Conservation (phyloP, 1,140 invertebrate species). For the Cydia amplana region DNA sequence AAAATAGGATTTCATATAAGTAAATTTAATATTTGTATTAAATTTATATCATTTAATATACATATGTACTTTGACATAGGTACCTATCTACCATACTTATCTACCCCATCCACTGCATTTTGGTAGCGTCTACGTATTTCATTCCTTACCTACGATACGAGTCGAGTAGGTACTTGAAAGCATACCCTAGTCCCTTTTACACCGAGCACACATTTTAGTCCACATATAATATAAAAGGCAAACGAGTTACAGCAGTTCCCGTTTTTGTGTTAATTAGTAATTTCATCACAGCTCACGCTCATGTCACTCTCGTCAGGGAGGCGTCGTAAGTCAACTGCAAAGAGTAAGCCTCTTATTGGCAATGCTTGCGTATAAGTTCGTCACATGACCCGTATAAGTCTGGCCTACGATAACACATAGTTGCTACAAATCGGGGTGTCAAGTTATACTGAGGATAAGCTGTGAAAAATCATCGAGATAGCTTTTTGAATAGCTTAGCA, state of each 20-base stretch:
- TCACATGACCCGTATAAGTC: not conserved
- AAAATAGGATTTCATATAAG: too few species aligned
- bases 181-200: not conserved
- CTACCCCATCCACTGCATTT: not conserved
- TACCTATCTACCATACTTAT: not conserved
- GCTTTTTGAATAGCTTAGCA: not conserved
- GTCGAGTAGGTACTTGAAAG: conserved; percentile 5
- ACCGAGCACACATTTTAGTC: not conserved
- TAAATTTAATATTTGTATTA: too few species aligned
- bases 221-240: not conserved
- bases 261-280: not conserved
- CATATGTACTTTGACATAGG: too few species aligned
- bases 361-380: not conserved
- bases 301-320: not conserved
- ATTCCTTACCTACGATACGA: not conserved
- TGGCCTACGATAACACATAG: not conserved
- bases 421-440: not conserved
- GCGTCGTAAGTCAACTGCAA: conserved; percentile 1
- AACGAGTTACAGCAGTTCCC: not conserved
- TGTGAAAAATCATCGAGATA: not conserved
- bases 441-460: not conserved
- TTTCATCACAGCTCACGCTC: conserved; percentile 13
- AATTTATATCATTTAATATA: too few species aligned
- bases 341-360: not conserved
- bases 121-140: not conserved